Evolutionary conservation across 2,113 vertebrate species (phyloP).

Genomic region (Lonchura striata): DNA sequence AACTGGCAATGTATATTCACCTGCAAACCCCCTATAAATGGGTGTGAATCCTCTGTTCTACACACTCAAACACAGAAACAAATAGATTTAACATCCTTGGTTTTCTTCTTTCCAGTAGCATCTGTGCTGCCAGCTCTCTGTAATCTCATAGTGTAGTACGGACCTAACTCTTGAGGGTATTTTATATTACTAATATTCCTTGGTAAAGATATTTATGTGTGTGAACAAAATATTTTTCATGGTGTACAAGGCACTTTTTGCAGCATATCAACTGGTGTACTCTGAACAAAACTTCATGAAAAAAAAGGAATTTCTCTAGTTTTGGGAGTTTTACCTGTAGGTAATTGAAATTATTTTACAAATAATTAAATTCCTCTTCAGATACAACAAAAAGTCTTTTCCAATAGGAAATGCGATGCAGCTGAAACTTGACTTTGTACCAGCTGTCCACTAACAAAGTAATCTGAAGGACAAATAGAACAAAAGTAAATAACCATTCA

Average conservation of each 20-base stretch:
- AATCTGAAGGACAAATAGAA: not conserved
- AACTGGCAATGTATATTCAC: not conserved
- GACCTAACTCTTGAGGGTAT: not conserved
- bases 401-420: not conserved
- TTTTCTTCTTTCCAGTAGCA: not conserved
- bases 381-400: not conserved
- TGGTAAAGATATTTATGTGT: not conserved
- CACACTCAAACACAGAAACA: not conserved
- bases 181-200: not conserved
- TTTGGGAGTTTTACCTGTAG: not conserved
- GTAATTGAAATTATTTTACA: not conserved
- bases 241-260: not conserved
- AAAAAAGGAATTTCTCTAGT: not conserved
- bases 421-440: not conserved
- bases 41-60: not conserved
- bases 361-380: not conserved
- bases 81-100: not conserved
- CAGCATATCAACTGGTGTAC: accelerated
- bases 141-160: not conserved
- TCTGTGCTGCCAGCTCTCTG: not conserved
- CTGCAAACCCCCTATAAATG: accelerated
- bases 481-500: not conserved
- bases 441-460: not conserved
- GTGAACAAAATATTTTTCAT: not conserved
- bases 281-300: not conserved